Evolutionary conservation across 2,113 vertebrate genomes (phyloP).

Genomic region (Bettongia penicillata): DNA sequence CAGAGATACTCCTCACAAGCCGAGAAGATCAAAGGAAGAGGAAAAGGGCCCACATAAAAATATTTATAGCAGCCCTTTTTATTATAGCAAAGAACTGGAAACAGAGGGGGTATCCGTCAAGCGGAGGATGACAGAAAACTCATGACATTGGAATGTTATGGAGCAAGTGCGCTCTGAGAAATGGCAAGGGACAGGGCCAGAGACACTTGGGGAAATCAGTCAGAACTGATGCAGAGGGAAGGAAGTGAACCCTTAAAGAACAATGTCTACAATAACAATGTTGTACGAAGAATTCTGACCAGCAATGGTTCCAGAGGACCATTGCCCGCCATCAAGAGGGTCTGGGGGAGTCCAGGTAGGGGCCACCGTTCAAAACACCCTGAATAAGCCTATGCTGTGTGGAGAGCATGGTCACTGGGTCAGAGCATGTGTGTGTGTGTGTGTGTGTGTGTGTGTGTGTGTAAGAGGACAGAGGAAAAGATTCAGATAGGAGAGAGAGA

Average conservation of each 20-base stretch:
- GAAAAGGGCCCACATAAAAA: neutral
- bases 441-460: no score
- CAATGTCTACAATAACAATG: fast-evolving
- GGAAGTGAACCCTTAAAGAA: no score
- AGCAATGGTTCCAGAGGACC: no score
- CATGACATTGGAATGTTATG: neutral
- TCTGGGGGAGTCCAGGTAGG: no score
- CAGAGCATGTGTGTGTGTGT: no score
- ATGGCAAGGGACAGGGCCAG: neutral
- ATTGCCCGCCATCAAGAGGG: neutral
- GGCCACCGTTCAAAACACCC: neutral
- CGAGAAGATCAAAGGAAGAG: neutral
- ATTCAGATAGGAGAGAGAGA: no score
- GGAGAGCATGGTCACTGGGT: no score
- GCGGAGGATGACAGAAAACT: neutral
- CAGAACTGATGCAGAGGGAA: neutral
- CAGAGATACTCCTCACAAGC: neutral
- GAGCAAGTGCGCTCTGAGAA: neutral
- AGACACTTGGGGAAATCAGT: neutral
- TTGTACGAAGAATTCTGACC: no score
- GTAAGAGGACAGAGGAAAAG: no score
- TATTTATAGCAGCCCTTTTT: neutral
- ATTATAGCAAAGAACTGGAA: neutral
- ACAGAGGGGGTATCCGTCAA: neutral
- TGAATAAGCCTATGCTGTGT: no score